Base-by-base conservation (phyloP, 2,888 invertebrate species). In the Macaria liturata region DNA sequence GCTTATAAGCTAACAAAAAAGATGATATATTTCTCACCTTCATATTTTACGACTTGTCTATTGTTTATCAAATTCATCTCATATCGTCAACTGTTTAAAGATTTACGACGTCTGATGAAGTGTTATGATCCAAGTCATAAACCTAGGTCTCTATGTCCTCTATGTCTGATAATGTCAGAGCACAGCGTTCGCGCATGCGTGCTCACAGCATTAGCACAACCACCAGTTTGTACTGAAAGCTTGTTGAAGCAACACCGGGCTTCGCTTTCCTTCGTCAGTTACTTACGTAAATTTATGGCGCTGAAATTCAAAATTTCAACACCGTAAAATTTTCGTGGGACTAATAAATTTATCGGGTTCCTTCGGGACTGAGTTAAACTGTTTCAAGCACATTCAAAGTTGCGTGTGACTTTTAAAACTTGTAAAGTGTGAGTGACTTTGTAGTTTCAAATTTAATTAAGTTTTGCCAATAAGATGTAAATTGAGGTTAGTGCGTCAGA, bases 101-200 rank as follows among this genome's bases (percentile, higher is more conserved):
- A 72, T 70, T 57, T 69, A 68, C 59, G 66, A 66, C 44, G 54
- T 69, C 69, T 70, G 67, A 67, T 69, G 70, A 54, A 64, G 52
- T 59, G 60, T 63, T 58, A 53, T 53, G 32, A 56, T 59, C 30
- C 34, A 32, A 59, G 58, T 47, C 57, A 54, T 57, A 68, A 66
- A 67, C 62, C 64, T 68, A 48, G 57, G 54, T 68, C 64, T 59
- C 56, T 60, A 65, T 56, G 64, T 59, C 63, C 57, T 62, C 47
- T n/a, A n/a, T n/a, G n/a, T n/a, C n/a, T 64, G 57, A 59, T 54
- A 64, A 65, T 60, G 56, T 45, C 55, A 55, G 44, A 40, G 46
- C 7, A 50, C 45, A 44, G 47, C 7, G 43, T 49, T 50, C 54
- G 59, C 70, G 69, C 70, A 70, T 70, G 70, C 70, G 70, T 62